These are phyloP conservation scores for Panthera tigris DNA, from an alignment of 2,113 vertebrate genomes.

Conservation along the genomic window DNA sequence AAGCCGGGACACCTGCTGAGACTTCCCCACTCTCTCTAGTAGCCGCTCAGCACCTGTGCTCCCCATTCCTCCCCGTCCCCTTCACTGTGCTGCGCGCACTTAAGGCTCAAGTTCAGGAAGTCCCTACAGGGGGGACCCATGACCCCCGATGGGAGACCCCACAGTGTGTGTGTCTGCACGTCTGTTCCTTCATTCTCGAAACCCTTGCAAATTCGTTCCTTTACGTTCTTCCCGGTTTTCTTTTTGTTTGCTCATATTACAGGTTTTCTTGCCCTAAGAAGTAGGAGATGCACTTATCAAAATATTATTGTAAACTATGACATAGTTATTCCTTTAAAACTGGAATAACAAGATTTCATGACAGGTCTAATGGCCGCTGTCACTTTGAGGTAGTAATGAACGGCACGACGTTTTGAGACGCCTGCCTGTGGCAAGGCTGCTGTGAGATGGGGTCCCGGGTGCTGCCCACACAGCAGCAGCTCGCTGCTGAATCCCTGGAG, in stretches of 20 bases:
- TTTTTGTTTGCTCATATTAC: background rate
- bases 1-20: accelerated
- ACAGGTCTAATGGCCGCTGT: background rate
- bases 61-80: background rate
- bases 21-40: background rate
- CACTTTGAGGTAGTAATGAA: background rate
- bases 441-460: accelerated
- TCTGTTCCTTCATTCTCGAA: background rate
- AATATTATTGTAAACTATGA: background rate
- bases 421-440: background rate
- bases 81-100: background rate
- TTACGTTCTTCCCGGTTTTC: background rate
- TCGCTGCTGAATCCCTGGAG: no score
- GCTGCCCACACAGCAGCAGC: accelerated
- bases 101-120: background rate
- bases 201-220: background rate
- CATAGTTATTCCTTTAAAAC: background rate
- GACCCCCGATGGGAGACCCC: background rate
- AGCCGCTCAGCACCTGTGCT: background rate
- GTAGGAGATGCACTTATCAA: background rate
- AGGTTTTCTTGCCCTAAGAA: background rate
- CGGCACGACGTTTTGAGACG: accelerated
- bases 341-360: background rate
- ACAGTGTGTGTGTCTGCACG: accelerated
- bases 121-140: accelerated